Evolutionary conservation across 2,888 invertebrate genomes (phyloP).

Genomic region (Cremastinae sp.): DNA sequence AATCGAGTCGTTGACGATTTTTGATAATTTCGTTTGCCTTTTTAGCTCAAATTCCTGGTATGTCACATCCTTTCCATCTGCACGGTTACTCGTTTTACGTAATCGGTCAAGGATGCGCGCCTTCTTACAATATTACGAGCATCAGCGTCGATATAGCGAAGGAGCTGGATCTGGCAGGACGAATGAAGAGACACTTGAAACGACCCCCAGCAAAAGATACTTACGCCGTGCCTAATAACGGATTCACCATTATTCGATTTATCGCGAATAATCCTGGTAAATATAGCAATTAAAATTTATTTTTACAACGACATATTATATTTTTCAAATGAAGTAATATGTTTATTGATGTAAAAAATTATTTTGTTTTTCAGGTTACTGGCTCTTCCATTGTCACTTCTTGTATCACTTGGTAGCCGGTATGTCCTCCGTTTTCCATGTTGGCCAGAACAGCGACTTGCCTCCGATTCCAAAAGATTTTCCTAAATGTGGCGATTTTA

Average conservation of each 20-base stretch:
- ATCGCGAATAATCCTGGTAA: slow-evolving; percentile 93
- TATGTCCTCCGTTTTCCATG: slow-evolving; percentile 70
- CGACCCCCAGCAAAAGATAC: slow-evolving; percentile 91
- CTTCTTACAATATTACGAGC: slow-evolving; percentile 20
- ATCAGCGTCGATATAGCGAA: slow-evolving; percentile 18
- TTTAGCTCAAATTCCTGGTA: slow-evolving; percentile 86
- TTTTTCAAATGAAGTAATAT: no score
- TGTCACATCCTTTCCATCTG: slow-evolving; percentile 94
- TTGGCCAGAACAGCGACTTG: slow-evolving; percentile 66
- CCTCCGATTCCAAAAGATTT: slow-evolving; percentile 68
- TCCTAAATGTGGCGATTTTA: slow-evolving; percentile 67
- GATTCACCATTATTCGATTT: slow-evolving; percentile 92
- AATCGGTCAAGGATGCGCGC: slow-evolving; percentile 87
- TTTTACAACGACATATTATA: no score
- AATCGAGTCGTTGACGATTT: no score
- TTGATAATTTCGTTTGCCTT: neutral
- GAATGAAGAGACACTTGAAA: slow-evolving; percentile 63
- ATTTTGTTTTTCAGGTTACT: slow-evolving; percentile 70
- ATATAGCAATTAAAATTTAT: no score
- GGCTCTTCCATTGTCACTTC: slow-evolving; percentile 76
- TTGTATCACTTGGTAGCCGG: slow-evolving; percentile 69
- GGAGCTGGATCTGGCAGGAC: slow-evolving; percentile 28
- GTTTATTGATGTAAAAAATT: no score
- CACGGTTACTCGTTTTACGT: slow-evolving; percentile 92
- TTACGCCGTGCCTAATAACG: slow-evolving; percentile 93